phyloP scores from a whole-genome alignment of 2,888 invertebrate genomes.

The Bellardia bayeri region DNA sequence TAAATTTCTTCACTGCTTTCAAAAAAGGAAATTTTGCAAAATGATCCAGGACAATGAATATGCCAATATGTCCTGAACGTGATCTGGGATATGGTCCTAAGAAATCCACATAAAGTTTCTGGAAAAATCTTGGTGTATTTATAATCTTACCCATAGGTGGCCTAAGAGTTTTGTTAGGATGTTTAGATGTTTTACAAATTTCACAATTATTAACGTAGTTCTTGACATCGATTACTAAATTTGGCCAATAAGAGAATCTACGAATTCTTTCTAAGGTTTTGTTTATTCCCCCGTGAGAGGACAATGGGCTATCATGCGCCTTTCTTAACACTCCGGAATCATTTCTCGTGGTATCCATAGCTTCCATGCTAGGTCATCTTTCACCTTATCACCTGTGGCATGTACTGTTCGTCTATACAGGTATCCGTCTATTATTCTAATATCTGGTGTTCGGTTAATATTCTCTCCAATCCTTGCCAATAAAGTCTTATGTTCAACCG shows the following conservation, averaged over 20 bases:
- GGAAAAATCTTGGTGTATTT: not conserved
- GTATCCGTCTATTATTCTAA: not conserved
- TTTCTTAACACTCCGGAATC: not conserved
- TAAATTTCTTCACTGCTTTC: constrained; percentile 4
- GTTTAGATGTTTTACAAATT: not conserved
- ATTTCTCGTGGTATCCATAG: not conserved
- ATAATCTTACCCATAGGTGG: not conserved
- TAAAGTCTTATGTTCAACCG: not conserved
- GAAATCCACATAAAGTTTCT: constrained; percentile 10
- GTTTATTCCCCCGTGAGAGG: constrained; percentile 18
- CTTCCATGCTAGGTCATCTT: not conserved
- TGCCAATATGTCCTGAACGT: not conserved
- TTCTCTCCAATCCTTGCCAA: not conserved
- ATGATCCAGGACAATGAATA: not conserved
- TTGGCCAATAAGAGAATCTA: constrained; percentile 19
- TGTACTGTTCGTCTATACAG: constrained; percentile 6
- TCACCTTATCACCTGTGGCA: not conserved
- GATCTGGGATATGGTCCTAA: not conserved
- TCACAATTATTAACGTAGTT: constrained; percentile 25
- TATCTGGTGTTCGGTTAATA: not conserved
- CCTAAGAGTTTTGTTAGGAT: not conserved
- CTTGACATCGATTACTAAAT: not conserved
- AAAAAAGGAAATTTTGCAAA: not conserved
- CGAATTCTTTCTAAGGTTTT: constrained; percentile 12
- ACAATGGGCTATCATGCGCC: not conserved